Evolutionary conservation across 2,888 invertebrate species (phyloP).

Genomic region (Synanthedon myopaeformis): DNA sequence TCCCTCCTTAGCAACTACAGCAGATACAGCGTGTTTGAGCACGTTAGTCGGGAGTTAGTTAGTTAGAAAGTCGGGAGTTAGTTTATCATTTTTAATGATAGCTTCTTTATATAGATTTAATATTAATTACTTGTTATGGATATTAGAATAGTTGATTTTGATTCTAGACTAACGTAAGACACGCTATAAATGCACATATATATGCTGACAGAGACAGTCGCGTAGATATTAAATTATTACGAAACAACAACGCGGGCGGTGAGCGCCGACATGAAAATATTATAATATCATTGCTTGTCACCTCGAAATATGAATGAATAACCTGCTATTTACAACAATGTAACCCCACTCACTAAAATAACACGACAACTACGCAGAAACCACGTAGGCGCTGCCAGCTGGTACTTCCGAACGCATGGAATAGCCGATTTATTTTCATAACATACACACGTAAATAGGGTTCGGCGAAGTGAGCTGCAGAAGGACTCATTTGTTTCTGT

Average conservation of each 20-base stretch:
- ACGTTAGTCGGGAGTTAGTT: no score
- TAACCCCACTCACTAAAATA: not conserved
- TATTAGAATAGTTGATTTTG: no score
- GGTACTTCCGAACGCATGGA: not conserved
- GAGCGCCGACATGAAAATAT: conserved; percentile 28
- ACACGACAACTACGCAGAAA: not conserved
- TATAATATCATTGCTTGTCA: no score
- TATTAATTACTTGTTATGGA: no score
- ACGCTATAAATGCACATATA: no score
- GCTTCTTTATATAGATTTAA: no score
- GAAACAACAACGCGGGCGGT: conserved; percentile 12
- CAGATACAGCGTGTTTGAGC: no score
- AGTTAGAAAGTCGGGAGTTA: no score
- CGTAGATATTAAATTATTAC: not conserved
- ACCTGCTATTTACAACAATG: not conserved
- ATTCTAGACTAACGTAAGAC: no score
- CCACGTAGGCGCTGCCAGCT: not conserved
- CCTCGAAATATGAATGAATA: conserved; percentile 24
- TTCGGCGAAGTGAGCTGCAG: not conserved
- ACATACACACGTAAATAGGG: not conserved
- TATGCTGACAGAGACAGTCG: not conserved
- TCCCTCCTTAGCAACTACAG: no score
- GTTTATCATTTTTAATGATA: no score
- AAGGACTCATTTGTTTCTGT: not conserved
- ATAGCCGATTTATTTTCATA: not conserved